These are phyloP conservation scores for Selenia dentaria DNA, from an alignment of 2,888 invertebrate species.

Conservation along the genomic window DNA sequence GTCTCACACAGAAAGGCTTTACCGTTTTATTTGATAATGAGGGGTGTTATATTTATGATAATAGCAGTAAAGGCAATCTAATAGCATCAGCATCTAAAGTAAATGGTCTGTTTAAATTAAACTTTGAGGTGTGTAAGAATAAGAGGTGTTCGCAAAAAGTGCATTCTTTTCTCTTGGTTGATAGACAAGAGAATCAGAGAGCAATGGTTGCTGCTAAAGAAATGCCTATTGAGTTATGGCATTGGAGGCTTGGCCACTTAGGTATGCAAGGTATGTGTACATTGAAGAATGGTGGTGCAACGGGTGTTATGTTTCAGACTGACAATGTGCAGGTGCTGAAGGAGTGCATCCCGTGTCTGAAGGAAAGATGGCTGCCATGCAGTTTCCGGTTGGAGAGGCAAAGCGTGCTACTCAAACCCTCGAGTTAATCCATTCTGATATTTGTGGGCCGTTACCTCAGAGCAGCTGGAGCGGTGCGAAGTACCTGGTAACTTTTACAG, in stretches of 20 bases:
- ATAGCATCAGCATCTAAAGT: too few relatives aligned
- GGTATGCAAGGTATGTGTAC: background rate
- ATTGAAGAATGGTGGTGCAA: background rate
- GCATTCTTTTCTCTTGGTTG: background rate
- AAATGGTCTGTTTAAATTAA: background rate
- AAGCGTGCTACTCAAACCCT: too few relatives aligned
- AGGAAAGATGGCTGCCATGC: too few relatives aligned
- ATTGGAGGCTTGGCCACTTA: background rate
- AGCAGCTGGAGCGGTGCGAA: too few relatives aligned
- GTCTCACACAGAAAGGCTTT: too few relatives aligned
- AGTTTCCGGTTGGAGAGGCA: too few relatives aligned
- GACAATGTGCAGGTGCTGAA: background rate
- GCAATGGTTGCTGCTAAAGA: background rate
- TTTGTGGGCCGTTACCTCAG: too few relatives aligned
- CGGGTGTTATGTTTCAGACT: background rate
- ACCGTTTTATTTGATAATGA: background rate
- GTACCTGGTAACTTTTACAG: too few relatives aligned
- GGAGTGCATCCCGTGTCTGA: too few relatives aligned
- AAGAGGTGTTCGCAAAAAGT: background rate
- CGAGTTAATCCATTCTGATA: too few relatives aligned
- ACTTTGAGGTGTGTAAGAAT: too few relatives aligned
- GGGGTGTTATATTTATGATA: background rate
- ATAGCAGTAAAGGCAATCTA: too few relatives aligned
- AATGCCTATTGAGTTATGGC: background rate
- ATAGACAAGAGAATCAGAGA: background rate